Evolutionary conservation across 2,113 vertebrate genomes (phyloP), one percentile per base, ranked within the genome.

Genomic region (Chrysochloris asiatica): DNA sequence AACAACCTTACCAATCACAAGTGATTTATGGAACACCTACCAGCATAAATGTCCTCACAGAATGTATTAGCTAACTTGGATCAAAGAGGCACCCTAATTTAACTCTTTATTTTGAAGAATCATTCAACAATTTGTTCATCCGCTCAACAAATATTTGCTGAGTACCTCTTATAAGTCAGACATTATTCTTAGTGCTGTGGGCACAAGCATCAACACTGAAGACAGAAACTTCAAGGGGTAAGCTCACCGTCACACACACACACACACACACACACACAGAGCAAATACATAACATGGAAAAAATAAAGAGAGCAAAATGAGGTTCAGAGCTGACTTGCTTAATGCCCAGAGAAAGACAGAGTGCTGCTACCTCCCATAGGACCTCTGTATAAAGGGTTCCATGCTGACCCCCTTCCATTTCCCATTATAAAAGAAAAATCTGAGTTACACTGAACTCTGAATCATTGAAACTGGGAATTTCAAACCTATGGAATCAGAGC

Each of bases 331-430:
- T 13, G 13, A 75, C 17, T 30, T 75, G 72, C 13, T 75, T 47
- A 75, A 33, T 30, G 30, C 30, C 26, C 26, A 75, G 72, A 16
- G 16, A 47, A 17, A 48, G 16, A 73, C 12, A 33, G 71, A 73
- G 17, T 33, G 30, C 17, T 33, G 45, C 73, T 76, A 21, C 73
- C 21, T 47, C 45, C 14, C 73, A 30, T 9, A 19, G 28, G 28
- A 21, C 8, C 14, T n/a, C 45, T 76, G 71, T 30, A 28, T 45
- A 73, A 47, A 30, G 41, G 71, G 47, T 14, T 73, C 30, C 28
- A 48, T 4, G 72, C 7, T 33, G 1, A 0, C 30, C 38, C 4
- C 10, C 4, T 33, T 1, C 19, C 2, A 10, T 10, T 13, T 54
- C 38, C 30, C 41, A 0, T 9, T 3, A 1, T 4, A 45, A n/a